phyloP scores from a whole-genome alignment of 1,140 invertebrate genomes.

The Oryctes rhinoceros region DNA sequence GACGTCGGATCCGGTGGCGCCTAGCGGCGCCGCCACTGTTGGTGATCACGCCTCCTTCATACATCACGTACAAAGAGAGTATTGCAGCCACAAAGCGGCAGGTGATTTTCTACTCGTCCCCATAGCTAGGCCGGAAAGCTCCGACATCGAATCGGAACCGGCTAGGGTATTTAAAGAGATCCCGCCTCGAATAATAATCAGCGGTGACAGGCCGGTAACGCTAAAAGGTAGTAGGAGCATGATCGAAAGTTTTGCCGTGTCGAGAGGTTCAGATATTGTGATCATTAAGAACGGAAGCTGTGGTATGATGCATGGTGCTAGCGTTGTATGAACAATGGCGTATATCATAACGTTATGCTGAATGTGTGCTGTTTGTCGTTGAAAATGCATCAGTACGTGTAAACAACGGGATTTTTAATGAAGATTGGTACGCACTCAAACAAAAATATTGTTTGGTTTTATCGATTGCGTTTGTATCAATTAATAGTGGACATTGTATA shows the following conservation, averaged over 20 bases:
- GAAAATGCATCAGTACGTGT: too few relatives aligned
- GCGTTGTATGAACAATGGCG: conserved; percentile 45
- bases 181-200: conserved; percentile 50
- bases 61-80: conserved; percentile 54
- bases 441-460: too few relatives aligned
- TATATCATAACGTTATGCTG: too few relatives aligned
- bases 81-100: conserved; percentile 49
- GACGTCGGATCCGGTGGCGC: conserved; percentile 51
- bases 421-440: too few relatives aligned
- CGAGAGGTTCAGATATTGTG: conserved; percentile 55
- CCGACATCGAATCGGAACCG: conserved; percentile 52
- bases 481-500: too few relatives aligned
- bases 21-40: conserved; percentile 55
- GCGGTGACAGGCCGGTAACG: conserved; percentile 48
- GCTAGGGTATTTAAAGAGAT: conserved; percentile 48
- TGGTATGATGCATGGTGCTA: conserved; percentile 55
- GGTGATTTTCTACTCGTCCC: conserved; percentile 57
- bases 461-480: too few relatives aligned
- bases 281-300: conserved; percentile 51
- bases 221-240: conserved; percentile 55
- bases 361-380: too few relatives aligned
- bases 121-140: conserved; percentile 56
- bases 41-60: conserved; percentile 57
- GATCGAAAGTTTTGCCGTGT: conserved; percentile 56
- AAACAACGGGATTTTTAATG: too few relatives aligned